Evolutionary conservation across 2,797 vertebrate genomes (phyloP).

Genomic region (Tenualosa thibaudeaui): DNA sequence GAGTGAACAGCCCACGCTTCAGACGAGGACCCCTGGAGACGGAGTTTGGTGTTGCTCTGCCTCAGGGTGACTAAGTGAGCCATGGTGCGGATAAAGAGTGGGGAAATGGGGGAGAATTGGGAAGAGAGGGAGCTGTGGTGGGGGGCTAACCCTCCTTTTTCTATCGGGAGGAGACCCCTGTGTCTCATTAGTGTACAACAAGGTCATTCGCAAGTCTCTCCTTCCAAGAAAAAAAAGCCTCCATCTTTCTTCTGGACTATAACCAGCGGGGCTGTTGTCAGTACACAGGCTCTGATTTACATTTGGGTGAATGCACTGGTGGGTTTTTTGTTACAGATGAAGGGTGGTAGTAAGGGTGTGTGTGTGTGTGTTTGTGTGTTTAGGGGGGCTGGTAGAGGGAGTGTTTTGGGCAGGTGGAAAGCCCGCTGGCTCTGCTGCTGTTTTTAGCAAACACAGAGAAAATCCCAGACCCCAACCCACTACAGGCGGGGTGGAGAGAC

Average conservation of each 20-base stretch:
- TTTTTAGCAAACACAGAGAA: constrained; percentile 31
- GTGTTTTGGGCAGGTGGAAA: constrained; percentile 19
- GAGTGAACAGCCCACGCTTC: background rate
- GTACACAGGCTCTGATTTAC: constrained; percentile 1
- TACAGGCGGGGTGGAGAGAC: constrained; percentile 21
- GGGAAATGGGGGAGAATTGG: too few species aligned
- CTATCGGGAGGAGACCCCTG: background rate
- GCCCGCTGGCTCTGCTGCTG: constrained; percentile 35
- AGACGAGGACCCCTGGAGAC: background rate
- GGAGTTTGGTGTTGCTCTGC: background rate
- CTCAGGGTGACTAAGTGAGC: background rate
- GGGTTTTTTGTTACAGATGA: constrained; percentile 1
- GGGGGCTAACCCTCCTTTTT: too few species aligned
- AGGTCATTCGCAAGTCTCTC: background rate
- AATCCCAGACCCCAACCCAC: background rate
- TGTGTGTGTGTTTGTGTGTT: background rate
- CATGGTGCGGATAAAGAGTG: background rate
- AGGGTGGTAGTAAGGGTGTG: background rate
- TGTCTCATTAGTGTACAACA: background rate
- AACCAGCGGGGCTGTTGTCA: background rate
- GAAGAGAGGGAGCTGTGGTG: too few species aligned
- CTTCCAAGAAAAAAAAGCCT: background rate
- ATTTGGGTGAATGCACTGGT: background rate
- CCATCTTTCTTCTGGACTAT: background rate
- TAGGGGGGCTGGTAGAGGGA: background rate